Conservation (phyloP, 2,888 invertebrate genomes). For the Cataglyphis livida region DNA sequence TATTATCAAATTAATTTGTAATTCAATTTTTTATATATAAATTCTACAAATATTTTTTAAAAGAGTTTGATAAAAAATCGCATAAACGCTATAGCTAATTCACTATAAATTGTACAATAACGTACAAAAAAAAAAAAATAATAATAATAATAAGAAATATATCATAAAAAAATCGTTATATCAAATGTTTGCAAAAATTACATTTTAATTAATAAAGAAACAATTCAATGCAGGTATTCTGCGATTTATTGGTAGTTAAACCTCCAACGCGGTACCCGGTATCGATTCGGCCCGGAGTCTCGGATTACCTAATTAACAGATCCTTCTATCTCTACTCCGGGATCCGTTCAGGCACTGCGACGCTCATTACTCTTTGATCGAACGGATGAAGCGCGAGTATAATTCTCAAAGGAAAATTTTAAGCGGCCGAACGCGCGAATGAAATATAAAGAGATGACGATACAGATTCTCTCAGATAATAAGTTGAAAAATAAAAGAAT, state of each 20-base stretch:
- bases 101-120: neutral
- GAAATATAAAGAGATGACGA: conserved; percentile 24
- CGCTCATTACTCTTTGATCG: conserved; percentile 75
- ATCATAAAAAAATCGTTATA: neutral
- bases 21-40: neutral
- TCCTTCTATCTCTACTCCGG: conserved; percentile 58
- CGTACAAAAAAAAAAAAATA: too few species aligned
- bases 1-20: neutral
- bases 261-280: conserved; percentile 31
- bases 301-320: conserved; percentile 70
- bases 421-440: conserved; percentile 42
- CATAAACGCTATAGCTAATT: neutral
- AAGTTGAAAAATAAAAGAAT: neutral
- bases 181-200: neutral
- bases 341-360: conserved; percentile 42
- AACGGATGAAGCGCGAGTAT: conserved; percentile 52
- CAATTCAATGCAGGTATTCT: neutral
- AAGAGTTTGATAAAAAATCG: neutral
- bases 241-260: conserved; percentile 59
- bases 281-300: conserved; percentile 54
- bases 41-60: neutral
- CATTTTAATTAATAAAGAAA: neutral
- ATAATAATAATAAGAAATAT: neutral
- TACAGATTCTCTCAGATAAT: conserved; percentile 49
- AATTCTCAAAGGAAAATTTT: conserved; percentile 65